Base-by-base conservation (phyloP, 2,113 vertebrate genomes). In the Caranx melampygus region DNA sequence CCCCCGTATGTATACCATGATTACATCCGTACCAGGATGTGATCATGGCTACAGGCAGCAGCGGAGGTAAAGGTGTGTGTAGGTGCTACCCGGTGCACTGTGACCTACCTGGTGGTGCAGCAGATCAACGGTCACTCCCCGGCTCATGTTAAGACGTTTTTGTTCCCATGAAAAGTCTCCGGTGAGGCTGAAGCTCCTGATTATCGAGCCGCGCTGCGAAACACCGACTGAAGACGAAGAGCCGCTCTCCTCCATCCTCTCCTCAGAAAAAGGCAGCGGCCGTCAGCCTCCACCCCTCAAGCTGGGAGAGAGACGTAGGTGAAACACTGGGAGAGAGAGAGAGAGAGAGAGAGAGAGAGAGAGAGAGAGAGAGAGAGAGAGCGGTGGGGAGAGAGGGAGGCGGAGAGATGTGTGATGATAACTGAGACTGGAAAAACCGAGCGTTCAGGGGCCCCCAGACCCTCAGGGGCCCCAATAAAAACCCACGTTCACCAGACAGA, bases 211-310 rank as follows among this genome's bases (percentile, higher is more conserved):
- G 52, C 78, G 51, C 35, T 4, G 62, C 49, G 40, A 57, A n/a
- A 40, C 26, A 34, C 21, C 67, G 72, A 75, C 44, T 47, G 86
- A 71, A 54, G 82, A 26, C 26, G 26, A 78, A 57, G 1, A 69
- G 78, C 64, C 76, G 69, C 44, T 60, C 76, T 78, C 86, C 83
- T 91, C 78, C 90, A 89, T 91, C 87, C 87, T 86, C 75, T 70
- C 69, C 72, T 44, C 67, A 42, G 66, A 66, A 68, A 69, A 69
- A 83, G 49, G 34, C 81, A 65, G 55, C 87, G 54, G 72, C 76
- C 66, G 85, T 79, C 87, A 77, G 87, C 90, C 91, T 91, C 89
- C 91, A 87, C 91, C 87, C 86, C 85, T 90, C 73, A 65, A 65
- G 69, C 66, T 84, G 84, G 58, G 52, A 67, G 84, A 84, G 74